Conservation (phyloP, 2,113 vertebrate species). For the Hydropotes inermis region DNA sequence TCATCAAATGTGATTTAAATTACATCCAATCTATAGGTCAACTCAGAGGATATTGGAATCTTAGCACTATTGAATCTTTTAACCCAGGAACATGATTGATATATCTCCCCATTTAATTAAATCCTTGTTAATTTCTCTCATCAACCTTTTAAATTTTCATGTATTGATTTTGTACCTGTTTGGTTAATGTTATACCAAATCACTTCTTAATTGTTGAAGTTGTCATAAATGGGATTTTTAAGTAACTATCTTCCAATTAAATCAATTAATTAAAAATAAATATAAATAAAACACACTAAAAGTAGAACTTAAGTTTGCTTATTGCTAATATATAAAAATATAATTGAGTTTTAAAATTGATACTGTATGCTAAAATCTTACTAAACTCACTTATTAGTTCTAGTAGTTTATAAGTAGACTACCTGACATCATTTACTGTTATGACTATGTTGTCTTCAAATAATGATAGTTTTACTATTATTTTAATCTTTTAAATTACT, state of each 20-base stretch:
- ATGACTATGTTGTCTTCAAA: not conserved
- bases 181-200: not conserved
- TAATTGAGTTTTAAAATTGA: not conserved
- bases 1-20: not conserved
- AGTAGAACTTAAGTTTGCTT: not conserved
- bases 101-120: not conserved
- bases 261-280: not conserved
- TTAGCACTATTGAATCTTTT: not conserved
- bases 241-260: not conserved
- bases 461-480: not conserved
- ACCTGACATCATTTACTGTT: not conserved
- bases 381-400: not conserved
- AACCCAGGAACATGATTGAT: not conserved
- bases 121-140: not conserved
- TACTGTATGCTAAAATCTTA: not conserved
- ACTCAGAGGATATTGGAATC: not conserved
- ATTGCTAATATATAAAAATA: not conserved
- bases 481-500: not conserved
- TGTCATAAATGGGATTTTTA: not conserved
- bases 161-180: not conserved
- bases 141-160: not conserved
- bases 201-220: not conserved
- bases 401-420: not conserved
- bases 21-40: not conserved
- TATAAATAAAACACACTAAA: not conserved